Evolutionary conservation across 2,113 vertebrate species (phyloP).

Genomic region (Pluvianellus socialis): DNA sequence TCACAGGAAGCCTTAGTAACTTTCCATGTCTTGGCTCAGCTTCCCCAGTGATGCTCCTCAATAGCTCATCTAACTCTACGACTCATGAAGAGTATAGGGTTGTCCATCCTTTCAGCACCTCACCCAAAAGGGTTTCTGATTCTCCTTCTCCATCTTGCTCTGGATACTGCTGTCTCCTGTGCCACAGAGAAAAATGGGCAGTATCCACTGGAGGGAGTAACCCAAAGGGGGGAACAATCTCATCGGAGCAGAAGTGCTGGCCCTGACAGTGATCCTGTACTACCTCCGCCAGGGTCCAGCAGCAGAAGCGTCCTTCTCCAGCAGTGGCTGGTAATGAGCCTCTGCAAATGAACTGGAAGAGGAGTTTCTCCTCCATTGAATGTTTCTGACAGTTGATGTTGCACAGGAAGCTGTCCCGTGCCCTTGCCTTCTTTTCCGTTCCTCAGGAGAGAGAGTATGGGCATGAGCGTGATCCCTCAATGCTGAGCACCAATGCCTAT

Average conservation of each 20-base stretch:
- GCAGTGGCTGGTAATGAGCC: constrained; percentile 30
- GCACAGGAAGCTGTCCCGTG: constrained; percentile 42
- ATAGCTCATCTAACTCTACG: not conserved
- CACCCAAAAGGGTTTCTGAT: not conserved
- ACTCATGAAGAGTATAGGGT: not conserved
- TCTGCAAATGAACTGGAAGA: constrained; percentile 66
- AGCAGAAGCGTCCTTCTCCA: constrained; percentile 43
- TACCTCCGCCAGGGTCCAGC: constrained; percentile 41
- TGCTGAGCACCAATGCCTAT: constrained; percentile 52
- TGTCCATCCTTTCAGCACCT: not conserved
- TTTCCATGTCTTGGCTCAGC: constrained; percentile 11
- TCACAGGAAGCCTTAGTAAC: constrained; percentile 31
- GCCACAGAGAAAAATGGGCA: not conserved
- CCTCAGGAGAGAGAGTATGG: constrained; percentile 15
- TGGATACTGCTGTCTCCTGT: not conserved
- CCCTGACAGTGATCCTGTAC: constrained; percentile 45
- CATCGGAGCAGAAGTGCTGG: not conserved
- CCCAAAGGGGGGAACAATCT: not conserved
- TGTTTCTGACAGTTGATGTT: constrained; percentile 55
- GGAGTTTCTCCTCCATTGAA: constrained; percentile 31
- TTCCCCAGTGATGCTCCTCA: not conserved
- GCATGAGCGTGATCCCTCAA: constrained; percentile 13
- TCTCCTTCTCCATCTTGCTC: not conserved
- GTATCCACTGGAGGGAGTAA: not conserved
- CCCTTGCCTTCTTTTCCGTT: constrained; percentile 29